Percentiles rank a stretch among this genome's conserved stretches.
Conservation (phyloP, 2,888 invertebrate species). For the Phaedon cochleariae region DNA sequence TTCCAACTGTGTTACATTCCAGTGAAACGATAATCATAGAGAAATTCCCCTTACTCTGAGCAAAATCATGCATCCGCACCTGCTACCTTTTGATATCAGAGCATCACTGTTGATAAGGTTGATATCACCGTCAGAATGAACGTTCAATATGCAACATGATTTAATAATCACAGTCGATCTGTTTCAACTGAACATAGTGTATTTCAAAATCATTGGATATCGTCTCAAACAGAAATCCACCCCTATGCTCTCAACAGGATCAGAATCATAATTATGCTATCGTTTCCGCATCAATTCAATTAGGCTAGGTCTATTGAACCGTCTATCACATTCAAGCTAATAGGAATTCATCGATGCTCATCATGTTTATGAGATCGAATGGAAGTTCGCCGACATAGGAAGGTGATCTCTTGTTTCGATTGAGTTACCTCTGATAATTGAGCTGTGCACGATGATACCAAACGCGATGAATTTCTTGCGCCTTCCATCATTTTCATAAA, state of each 20-base stretch:
- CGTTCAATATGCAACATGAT: too few species aligned
- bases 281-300: conserved; percentile 20
- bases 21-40: too few species aligned
- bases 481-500: conserved; percentile 4
- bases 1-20: too few species aligned
- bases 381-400: background rate
- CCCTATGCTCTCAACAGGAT: background rate
- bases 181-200: background rate
- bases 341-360: conserved; percentile 20
- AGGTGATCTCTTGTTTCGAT: conserved; percentile 25
- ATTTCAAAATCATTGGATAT: background rate
- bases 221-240: background rate
- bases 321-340: conserved; percentile 20
- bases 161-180: too few species aligned
- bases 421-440: conserved; percentile 20
- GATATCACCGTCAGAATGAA: too few species aligned
- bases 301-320: conserved; percentile 13
- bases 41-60: too few species aligned
- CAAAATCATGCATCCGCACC: too few species aligned
- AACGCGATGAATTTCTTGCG: background rate
- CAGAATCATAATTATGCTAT: background rate
- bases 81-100: too few species aligned
- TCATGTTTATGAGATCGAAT: conserved; percentile 20
- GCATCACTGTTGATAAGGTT: too few species aligned
- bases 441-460: background rate